Percentiles rank a stretch among this genome's conserved stretches.
Evolutionary conservation across 2,113 vertebrate genomes (phyloP).

Genomic region (Stomatorhinus ivindoensis): DNA sequence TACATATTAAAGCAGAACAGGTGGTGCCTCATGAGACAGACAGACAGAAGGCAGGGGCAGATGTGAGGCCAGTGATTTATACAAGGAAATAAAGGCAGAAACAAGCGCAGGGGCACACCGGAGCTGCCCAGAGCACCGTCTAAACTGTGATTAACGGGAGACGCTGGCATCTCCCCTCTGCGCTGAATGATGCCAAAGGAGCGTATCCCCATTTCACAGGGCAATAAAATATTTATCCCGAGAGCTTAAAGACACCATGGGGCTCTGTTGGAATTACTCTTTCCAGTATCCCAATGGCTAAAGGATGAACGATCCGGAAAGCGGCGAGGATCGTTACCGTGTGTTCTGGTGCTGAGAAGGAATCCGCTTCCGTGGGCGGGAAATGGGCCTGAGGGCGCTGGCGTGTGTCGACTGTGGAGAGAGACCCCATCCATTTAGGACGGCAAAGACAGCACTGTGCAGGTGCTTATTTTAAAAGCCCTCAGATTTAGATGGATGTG

Average conservation of each 20-base stretch:
- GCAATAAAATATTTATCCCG: neutral
- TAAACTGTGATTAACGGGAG: neutral
- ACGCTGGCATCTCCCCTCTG: neutral
- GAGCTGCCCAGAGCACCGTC: neutral
- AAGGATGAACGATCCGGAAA: neutral
- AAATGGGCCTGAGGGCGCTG: neutral
- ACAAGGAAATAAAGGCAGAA: conserved; percentile 1
- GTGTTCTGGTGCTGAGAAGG: neutral
- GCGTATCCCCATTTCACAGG: neutral
- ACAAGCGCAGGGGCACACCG: neutral
- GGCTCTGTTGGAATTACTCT: neutral
- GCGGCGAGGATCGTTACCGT: neutral
- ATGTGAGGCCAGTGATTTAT: neutral
- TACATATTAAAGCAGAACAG: neutral
- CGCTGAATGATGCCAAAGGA: neutral
- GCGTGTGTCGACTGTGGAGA: neutral
- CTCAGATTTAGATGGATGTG: neutral
- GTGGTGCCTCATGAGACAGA: neutral
- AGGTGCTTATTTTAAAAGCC: neutral
- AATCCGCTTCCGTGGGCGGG: neutral
- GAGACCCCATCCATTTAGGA: neutral
- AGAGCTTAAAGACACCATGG: neutral
- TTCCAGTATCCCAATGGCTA: neutral
- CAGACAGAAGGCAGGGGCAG: neutral
- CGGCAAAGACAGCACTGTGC: neutral